phyloP scores from a whole-genome alignment of 2,797 vertebrate genomes.

The Leptoclinus maculatus region DNA sequence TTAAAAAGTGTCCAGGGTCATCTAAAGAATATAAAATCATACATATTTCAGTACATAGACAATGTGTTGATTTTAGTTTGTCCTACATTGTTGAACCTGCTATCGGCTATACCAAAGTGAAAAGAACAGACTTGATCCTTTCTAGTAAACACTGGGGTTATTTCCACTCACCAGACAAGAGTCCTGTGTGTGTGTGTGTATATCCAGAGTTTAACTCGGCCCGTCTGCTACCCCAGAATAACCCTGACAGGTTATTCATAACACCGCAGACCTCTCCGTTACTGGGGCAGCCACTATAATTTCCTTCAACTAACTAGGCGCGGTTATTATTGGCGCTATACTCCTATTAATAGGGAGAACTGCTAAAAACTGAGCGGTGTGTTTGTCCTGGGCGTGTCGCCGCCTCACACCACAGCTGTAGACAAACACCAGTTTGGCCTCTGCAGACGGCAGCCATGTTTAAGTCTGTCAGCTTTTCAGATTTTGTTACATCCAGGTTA shows the following conservation, averaged over 20 bases:
- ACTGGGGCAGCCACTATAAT: slow-evolving; percentile 79
- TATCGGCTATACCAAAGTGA: neutral
- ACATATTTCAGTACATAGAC: neutral
- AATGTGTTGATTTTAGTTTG: neutral
- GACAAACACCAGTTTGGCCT: slow-evolving; percentile 67
- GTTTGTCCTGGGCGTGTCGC: slow-evolving; percentile 75
- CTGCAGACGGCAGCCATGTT: slow-evolving; percentile 60
- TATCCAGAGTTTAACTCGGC: slow-evolving; percentile 68
- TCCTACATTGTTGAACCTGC: neutral
- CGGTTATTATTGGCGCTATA: slow-evolving; percentile 80
- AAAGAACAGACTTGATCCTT: slow-evolving; percentile 50
- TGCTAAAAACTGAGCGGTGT: slow-evolving; percentile 80
- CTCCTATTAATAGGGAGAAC: slow-evolving; percentile 83
- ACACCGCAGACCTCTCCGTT: slow-evolving; percentile 73
- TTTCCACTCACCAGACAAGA: slow-evolving; percentile 66
- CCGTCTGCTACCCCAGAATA: slow-evolving; percentile 75
- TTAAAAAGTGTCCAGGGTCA: neutral
- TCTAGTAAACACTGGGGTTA: slow-evolving; percentile 67
- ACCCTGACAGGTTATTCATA: slow-evolving; percentile 71
- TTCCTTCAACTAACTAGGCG: slow-evolving; percentile 70
- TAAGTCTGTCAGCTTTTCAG: slow-evolving; percentile 46
- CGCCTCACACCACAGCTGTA: slow-evolving; percentile 68
- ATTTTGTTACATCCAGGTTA: slow-evolving; percentile 39
- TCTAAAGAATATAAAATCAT: neutral
- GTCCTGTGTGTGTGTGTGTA: slow-evolving; percentile 57